Evolutionary conservation across 2,797 vertebrate genomes (phyloP).

Genomic region (Danio kyathit): DNA sequence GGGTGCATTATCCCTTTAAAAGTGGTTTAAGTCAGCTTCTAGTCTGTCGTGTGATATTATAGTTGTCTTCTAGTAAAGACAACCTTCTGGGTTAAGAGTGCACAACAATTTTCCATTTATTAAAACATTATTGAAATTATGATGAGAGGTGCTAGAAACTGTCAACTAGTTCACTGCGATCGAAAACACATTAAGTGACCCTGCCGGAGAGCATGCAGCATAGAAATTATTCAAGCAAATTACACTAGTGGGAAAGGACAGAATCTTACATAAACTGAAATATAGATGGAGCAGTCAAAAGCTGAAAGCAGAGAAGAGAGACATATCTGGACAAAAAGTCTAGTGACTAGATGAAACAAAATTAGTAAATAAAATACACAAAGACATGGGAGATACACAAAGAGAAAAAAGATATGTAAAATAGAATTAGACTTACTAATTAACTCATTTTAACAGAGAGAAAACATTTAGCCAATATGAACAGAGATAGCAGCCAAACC

Average conservation of each 20-base stretch:
- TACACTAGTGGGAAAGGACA: slow-evolving; percentile 1
- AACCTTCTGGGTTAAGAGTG: no score
- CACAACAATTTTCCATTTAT: background rate
- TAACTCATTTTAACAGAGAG: background rate
- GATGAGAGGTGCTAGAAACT: background rate
- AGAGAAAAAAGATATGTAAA: slow-evolving; percentile 1
- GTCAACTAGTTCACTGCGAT: background rate
- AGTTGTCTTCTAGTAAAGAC: no score
- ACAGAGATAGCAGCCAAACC: slow-evolving; percentile 26
- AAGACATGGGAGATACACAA: background rate
- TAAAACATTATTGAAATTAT: slow-evolving; percentile 1
- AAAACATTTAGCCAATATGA: slow-evolving; percentile 41
- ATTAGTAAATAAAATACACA: background rate
- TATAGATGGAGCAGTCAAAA: slow-evolving; percentile 3
- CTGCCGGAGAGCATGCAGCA: background rate
- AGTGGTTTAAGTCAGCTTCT: no score
- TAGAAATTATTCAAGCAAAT: slow-evolving; percentile 24
- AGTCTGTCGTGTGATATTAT: no score
- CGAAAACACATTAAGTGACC: background rate
- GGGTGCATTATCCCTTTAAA: no score
- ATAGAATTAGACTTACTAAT: background rate
- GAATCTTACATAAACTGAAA: slow-evolving; percentile 3
- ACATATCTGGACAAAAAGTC: background rate
- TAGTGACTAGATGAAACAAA: background rate
- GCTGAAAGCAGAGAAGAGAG: background rate